phyloP scores from a whole-genome alignment of 2,888 invertebrate genomes.

The Bursaphelenchus okinawaensis region DNA sequence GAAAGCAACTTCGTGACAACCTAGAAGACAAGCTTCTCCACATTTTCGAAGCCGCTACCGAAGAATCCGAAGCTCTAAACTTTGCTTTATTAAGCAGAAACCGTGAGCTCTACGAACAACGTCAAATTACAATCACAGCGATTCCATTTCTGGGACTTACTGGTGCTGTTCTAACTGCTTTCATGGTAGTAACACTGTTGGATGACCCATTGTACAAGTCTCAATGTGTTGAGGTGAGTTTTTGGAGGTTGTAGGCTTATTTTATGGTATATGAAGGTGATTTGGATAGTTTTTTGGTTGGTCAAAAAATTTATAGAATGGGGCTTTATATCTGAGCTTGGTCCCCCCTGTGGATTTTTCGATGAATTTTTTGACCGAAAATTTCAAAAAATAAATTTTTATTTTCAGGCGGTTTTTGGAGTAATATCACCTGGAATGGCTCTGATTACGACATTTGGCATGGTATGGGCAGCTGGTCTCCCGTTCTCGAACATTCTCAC shows the following conservation, averaged over 20 bases:
- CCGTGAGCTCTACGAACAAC: constrained; percentile 50
- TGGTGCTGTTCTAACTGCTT: constrained; percentile 39
- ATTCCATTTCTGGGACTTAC: constrained; percentile 48
- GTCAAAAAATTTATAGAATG: not conserved
- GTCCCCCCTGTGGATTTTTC: too few species aligned
- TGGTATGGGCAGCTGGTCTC: constrained; percentile 43
- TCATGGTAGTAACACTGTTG: constrained; percentile 50
- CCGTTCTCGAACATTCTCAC: constrained; percentile 55
- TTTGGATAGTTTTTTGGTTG: too few species aligned
- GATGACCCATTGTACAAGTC: constrained; percentile 43
- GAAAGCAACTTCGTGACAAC: constrained; percentile 31
- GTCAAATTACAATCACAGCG: constrained; percentile 44
- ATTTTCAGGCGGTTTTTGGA: constrained; percentile 44
- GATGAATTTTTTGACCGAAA: too few species aligned
- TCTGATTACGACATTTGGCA: constrained; percentile 46
- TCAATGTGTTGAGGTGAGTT: constrained; percentile 48
- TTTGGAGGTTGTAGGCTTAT: too few species aligned
- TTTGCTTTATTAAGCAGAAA: constrained; percentile 42
- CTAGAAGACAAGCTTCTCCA: constrained; percentile 41
- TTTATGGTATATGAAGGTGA: too few species aligned
- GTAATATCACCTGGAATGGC: constrained; percentile 53
- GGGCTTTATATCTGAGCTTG: not conserved
- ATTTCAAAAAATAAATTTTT: not conserved
- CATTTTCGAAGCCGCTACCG: constrained; percentile 38
- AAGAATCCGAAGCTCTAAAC: constrained; percentile 34